Evolutionary conservation across 2,888 invertebrate species (phyloP), one percentile per base, ranked within the genome.

Genomic region (Dryobota labecula): DNA sequence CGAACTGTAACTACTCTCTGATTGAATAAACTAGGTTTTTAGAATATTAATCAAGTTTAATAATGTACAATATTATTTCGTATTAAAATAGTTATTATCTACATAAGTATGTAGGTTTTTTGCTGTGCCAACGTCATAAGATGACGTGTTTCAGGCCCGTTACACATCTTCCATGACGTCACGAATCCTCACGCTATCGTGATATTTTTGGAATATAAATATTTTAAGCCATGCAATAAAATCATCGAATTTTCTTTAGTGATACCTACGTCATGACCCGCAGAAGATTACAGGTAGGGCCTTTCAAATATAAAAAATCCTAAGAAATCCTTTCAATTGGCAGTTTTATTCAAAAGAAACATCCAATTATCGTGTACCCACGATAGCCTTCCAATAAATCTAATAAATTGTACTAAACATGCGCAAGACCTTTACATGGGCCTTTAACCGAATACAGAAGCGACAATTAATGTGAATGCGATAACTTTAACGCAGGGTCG

Each of bases 391-490:
- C 66, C 13, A 15, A 66, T 56, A 68, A 49, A 61, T 72, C 24
- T 11, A 53, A 58, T 68, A 70, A 69, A 63, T 63, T 24, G 41
- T 64, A 60, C 60, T 73, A 70, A 69, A 61, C 54, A 66, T 56
- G 62, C 49, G n/a, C 43, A 67, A 63, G 68, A 73, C 75, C 73
- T 83, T 75, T 69, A 61, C 49, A 57, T 27, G n/a, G 36, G 60
- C 70, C 65, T 68, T 62, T 78, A 57, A 47, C 70, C 64, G 58
- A 73, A 74, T 66, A 79, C 64, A 78, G 85, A 51, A 62, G 76
- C 53, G 38, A 30, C 66, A 83, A 83, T 85, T 82, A 81, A 70
- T 72, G 70, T 63, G 54, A 70, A 62, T 70, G 47, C 66, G 83
- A 78, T 78, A 84, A 78, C 30, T 53, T 30, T 53, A 53, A 18